Conservation (phyloP, 92 coral and sea anemone genomes). For the Siderastrea radians region DNA sequence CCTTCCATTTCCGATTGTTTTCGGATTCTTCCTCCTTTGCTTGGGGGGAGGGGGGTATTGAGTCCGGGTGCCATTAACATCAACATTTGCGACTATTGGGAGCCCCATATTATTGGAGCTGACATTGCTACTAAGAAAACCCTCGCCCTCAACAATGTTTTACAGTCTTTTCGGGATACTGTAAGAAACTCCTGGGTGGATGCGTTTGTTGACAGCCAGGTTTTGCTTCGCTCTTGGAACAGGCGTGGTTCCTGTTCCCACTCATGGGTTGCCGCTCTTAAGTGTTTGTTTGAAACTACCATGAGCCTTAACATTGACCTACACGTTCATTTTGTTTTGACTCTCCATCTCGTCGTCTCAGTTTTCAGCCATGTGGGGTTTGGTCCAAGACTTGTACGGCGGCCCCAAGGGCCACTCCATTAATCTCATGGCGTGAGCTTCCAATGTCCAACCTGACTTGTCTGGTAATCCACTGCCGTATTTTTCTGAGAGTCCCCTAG, state of each 20-base stretch:
- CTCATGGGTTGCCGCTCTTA: conserved; percentile 45
- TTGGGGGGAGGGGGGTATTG: conserved; percentile 51
- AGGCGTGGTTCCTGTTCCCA: conserved; percentile 46
- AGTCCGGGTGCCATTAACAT: conserved; percentile 29
- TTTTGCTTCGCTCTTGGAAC: conserved; percentile 59
- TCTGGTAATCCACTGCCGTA: conserved; percentile 51
- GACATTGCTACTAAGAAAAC: conserved; percentile 56
- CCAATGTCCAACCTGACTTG: conserved; percentile 57
- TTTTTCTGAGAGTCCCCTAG: no score
- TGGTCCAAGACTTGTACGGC: conserved; percentile 48
- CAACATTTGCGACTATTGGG: conserved; percentile 56
- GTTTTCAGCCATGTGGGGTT: conserved; percentile 39
- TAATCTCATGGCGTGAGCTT: conserved; percentile 69
- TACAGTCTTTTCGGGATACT: conserved; percentile 29
- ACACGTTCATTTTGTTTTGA: conserved; percentile 50
- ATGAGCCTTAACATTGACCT: conserved; percentile 31
- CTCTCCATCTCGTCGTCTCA: conserved; percentile 58
- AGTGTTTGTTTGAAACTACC: conserved; percentile 29
- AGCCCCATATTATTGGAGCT: background rate
- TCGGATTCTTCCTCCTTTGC: conserved; percentile 62
- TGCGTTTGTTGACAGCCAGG: conserved; percentile 51
- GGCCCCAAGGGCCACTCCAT: conserved; percentile 61
- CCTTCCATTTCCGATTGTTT: conserved; percentile 21
- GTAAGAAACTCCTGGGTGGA: conserved; percentile 60
- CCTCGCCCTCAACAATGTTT: conserved; percentile 58